Evolutionary conservation across 1,140 invertebrate genomes (phyloP).

Genomic region (Chelonus insularis): DNA sequence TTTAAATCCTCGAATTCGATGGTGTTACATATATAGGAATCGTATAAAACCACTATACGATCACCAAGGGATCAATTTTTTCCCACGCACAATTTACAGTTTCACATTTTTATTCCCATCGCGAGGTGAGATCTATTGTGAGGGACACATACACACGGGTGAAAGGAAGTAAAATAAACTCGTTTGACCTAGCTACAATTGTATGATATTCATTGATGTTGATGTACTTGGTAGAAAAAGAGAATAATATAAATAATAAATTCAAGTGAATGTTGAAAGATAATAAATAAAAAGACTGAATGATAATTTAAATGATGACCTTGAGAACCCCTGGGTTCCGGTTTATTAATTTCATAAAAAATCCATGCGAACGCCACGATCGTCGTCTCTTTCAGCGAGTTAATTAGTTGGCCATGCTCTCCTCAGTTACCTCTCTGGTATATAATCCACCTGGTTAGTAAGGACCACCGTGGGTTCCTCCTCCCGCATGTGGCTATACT

Average conservation of each 20-base stretch:
- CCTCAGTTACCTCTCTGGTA: constrained; percentile 8
- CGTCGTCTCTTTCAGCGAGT: constrained; percentile 20
- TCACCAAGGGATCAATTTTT: constrained; percentile 56
- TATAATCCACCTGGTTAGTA: constrained; percentile 25
- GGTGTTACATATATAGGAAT: constrained; percentile 3
- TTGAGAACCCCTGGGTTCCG: constrained; percentile 9
- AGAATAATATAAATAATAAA: too few species aligned
- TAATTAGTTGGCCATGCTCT: constrained; percentile 23
- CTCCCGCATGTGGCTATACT: background rate
- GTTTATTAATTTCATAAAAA: constrained; percentile 21
- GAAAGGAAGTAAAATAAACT: background rate
- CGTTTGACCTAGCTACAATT: too few species aligned
- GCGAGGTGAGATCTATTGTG: constrained; percentile 29
- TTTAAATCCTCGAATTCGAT: constrained; percentile 54
- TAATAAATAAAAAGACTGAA: too few species aligned
- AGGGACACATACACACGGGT: background rate
- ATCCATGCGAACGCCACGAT: background rate
- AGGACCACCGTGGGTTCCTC: constrained; percentile 23
- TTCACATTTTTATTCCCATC: constrained; percentile 60
- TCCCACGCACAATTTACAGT: constrained; percentile 62
- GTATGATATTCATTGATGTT: too few species aligned
- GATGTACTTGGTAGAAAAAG: too few species aligned
- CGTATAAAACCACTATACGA: constrained; percentile 39
- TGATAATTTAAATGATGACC: background rate
- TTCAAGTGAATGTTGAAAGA: too few species aligned